Evolutionary conservation across 2,113 vertebrate species (phyloP).

Genomic region (Psittacula cyanocephala): DNA sequence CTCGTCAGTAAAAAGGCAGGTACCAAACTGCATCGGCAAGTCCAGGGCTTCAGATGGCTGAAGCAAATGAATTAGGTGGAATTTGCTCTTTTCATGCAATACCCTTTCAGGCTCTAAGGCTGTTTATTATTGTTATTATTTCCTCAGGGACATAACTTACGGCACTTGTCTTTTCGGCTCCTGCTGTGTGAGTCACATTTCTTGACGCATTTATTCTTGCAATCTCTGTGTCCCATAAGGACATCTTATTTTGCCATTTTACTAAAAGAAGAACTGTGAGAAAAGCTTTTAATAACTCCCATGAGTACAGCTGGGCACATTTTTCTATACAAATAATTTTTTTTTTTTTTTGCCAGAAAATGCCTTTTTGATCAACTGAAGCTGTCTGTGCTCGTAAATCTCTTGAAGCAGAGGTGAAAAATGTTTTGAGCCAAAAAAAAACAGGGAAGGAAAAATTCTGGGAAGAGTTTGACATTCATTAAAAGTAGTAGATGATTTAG

Average conservation of each 20-base stretch:
- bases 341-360: slow-evolving; percentile 4
- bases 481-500: not conserved
- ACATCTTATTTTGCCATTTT: not conserved
- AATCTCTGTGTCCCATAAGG: not conserved
- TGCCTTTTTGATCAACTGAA: not conserved
- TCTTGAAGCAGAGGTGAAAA: not conserved
- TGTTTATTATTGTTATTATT: slow-evolving; percentile 14
- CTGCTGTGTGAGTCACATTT: not conserved
- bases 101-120: not conserved
- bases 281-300: not conserved
- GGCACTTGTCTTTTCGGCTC: not conserved
- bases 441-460: not conserved
- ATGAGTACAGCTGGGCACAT: not conserved
- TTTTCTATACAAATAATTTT: not conserved
- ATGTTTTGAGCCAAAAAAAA: not conserved
- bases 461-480: not conserved
- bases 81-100: not conserved
- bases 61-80: not conserved
- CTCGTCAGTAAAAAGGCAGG: not conserved
- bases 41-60: not conserved
- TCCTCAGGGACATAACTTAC: not conserved
- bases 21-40: not conserved
- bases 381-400: not conserved
- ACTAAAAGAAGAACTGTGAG: not conserved
- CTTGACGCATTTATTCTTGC: not conserved